These are phyloP conservation scores for Oedothorax gibbosus DNA, from an alignment of 1,140 invertebrate species.

Conservation along the genomic window DNA sequence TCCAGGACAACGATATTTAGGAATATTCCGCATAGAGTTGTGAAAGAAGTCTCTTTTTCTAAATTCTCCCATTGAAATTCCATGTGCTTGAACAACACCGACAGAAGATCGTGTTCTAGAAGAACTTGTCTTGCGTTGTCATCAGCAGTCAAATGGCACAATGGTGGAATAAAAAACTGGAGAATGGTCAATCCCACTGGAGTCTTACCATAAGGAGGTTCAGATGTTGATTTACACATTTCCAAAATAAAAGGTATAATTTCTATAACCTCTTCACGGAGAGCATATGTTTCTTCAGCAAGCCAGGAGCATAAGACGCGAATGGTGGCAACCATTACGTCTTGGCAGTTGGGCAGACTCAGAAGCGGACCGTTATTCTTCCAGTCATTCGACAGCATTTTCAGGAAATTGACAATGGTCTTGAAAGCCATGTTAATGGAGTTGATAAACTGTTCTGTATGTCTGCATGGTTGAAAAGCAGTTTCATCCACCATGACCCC, in stretches of 20 bases:
- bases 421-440: slow-evolving; percentile 91
- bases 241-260: slow-evolving; percentile 68
- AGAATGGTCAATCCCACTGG: slow-evolving; percentile 74
- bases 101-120: slow-evolving; percentile 73
- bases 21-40: slow-evolving; percentile 88
- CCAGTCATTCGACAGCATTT: slow-evolving; percentile 71
- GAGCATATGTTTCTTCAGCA: slow-evolving; percentile 90
- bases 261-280: slow-evolving; percentile 83
- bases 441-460: slow-evolving; percentile 89
- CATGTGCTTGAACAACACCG: slow-evolving; percentile 65
- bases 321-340: slow-evolving; percentile 85
- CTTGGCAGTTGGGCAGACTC: slow-evolving; percentile 69
- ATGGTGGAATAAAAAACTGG: slow-evolving; percentile 83
- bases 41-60: slow-evolving; percentile 69
- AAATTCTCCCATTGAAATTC: slow-evolving; percentile 34
- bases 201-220: slow-evolving; percentile 71
- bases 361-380: slow-evolving; percentile 48
- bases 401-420: slow-evolving; percentile 81
- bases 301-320: slow-evolving; percentile 88
- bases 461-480: slow-evolving; percentile 83
- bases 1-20: slow-evolving; percentile 93
- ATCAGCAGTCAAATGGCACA: slow-evolving; percentile 91
- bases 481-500: slow-evolving; percentile 82
- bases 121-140: slow-evolving; percentile 85
- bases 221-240: slow-evolving; percentile 66